A percentile compares a stretch with the other conserved stretches of the same genome.
Conservation (phyloP, 1,140 invertebrate genomes). For the Liolophura sinensis region DNA sequence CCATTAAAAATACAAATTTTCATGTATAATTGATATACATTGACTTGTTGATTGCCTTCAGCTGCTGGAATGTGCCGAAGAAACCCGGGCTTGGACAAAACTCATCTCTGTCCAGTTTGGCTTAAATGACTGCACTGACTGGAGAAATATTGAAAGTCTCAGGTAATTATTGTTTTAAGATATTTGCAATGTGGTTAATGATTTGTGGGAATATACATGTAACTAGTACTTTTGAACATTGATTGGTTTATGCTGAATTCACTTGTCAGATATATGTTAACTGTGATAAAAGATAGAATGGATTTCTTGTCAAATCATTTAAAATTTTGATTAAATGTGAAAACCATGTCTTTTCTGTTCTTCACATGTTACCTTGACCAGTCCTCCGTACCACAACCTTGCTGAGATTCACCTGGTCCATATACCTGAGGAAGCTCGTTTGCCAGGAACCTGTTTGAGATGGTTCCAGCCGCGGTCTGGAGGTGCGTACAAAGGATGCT, state of each 20-base stretch:
- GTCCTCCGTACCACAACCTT: constrained; percentile 6
- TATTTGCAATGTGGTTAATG: not conserved
- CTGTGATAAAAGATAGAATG: too few relatives aligned
- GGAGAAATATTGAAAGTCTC: constrained; percentile 41
- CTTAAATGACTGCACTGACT: constrained; percentile 38
- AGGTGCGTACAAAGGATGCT: constrained; percentile 42
- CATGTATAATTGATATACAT: too few relatives aligned
- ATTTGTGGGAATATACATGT: not conserved
- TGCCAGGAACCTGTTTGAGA: constrained; percentile 46
- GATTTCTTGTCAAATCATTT: too few relatives aligned
- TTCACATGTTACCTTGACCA: not conserved
- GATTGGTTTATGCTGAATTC: too few relatives aligned
- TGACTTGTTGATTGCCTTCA: constrained; percentile 19
- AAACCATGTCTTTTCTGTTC: too few relatives aligned
- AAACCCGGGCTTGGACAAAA: constrained; percentile 20
- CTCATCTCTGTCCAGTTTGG: constrained; percentile 46
- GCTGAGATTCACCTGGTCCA: constrained; percentile 47
- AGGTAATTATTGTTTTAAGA: constrained; percentile 23
- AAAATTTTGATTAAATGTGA: too few relatives aligned
- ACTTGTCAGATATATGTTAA: too few relatives aligned
- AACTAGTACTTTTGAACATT: too few relatives aligned
- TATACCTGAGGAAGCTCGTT: constrained; percentile 44
- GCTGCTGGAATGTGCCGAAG: constrained; percentile 39
- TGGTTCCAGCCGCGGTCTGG: constrained; percentile 35
- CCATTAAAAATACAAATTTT: too few relatives aligned